phyloP scores from a whole-genome alignment of 2,113 vertebrate species.

The Verasper variegatus region DNA sequence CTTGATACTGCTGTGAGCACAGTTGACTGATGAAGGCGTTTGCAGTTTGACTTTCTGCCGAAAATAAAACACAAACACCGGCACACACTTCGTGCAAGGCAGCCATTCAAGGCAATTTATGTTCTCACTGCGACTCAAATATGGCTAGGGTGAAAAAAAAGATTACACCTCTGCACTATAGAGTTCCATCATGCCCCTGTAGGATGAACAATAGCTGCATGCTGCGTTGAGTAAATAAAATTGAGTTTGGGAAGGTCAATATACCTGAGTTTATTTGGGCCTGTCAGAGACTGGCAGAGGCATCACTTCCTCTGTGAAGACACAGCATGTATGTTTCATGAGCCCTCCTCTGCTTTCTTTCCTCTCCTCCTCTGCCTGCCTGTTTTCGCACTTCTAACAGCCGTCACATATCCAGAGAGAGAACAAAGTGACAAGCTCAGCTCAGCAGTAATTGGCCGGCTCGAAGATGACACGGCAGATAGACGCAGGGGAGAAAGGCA shows the following conservation, averaged over 20 bases:
- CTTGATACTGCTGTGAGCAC: not conserved
- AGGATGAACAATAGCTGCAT: conserved; percentile 5
- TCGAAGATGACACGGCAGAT: conserved; percentile 42
- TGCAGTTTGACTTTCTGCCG: not conserved
- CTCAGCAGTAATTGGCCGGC: conserved; percentile 59
- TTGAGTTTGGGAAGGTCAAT: conserved; percentile 25
- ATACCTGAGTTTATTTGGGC: conserved; percentile 15
- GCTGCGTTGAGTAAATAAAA: conserved; percentile 33
- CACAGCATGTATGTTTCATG: conserved; percentile 46
- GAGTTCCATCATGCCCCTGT: not conserved
- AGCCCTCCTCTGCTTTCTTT: conserved; percentile 13
- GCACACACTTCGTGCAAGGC: not conserved
- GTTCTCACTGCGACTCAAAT: conserved; percentile 5
- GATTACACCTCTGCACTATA: not conserved
- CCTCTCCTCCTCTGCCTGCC: conserved; percentile 8
- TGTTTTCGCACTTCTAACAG: conserved; percentile 52
- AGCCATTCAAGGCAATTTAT: not conserved
- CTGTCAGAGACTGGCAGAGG: conserved; percentile 2
- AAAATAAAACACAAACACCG: not conserved
- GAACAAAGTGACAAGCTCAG: conserved; percentile 58
- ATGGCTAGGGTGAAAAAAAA: not conserved
- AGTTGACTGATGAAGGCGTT: not conserved
- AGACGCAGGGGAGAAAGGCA: conserved; percentile 31
- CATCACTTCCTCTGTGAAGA: conserved; percentile 17
- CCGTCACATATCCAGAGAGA: conserved; percentile 54